These are phyloP conservation scores for Dynastes maya DNA, from an alignment of 2,888 invertebrate genomes.

Conservation along the genomic window DNA sequence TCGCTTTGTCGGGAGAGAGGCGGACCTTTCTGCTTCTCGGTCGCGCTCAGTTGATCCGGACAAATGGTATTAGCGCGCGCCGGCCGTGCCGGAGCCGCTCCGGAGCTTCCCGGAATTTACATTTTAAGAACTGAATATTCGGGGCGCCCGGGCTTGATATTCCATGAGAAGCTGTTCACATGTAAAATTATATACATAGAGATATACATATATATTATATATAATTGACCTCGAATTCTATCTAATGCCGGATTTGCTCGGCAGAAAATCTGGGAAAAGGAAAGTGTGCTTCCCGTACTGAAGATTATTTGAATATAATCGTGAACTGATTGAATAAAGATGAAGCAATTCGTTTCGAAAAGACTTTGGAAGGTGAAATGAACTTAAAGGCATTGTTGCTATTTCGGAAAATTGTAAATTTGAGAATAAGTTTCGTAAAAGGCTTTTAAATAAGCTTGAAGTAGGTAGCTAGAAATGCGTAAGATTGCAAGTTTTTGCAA, in stretches of 20 bases:
- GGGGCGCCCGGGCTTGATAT: slow-evolving; percentile 51
- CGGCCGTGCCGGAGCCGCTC: slow-evolving; percentile 45
- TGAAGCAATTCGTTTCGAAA: slow-evolving; percentile 3
- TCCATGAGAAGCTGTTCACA: slow-evolving; percentile 63
- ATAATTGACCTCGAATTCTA: slow-evolving; percentile 2
- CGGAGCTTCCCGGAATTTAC: slow-evolving; percentile 65
- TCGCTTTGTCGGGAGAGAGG: slow-evolving; percentile 1
- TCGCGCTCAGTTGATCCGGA: slow-evolving; percentile 44
- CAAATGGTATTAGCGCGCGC: slow-evolving; percentile 56
- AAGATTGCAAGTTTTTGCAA: too few species aligned
- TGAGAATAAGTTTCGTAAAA: too few species aligned
- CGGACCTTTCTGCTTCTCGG: slow-evolving; percentile 30
- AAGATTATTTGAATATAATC: slow-evolving; percentile 1
- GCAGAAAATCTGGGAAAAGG: slow-evolving; percentile 14
- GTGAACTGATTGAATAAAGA: slow-evolving; percentile 9
- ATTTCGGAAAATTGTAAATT: too few species aligned
- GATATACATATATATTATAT: too few species aligned
- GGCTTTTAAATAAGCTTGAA: too few species aligned
- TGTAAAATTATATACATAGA: slow-evolving; percentile 48
- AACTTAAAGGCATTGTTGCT: too few species aligned
- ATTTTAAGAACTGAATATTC: slow-evolving; percentile 65
- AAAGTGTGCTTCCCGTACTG: background rate
- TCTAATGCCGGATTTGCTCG: background rate
- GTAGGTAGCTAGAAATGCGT: too few species aligned
- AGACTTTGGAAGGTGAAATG: background rate